phyloP scores from a whole-genome alignment of 1,140 invertebrate species.

The Heliconius nattereri region DNA sequence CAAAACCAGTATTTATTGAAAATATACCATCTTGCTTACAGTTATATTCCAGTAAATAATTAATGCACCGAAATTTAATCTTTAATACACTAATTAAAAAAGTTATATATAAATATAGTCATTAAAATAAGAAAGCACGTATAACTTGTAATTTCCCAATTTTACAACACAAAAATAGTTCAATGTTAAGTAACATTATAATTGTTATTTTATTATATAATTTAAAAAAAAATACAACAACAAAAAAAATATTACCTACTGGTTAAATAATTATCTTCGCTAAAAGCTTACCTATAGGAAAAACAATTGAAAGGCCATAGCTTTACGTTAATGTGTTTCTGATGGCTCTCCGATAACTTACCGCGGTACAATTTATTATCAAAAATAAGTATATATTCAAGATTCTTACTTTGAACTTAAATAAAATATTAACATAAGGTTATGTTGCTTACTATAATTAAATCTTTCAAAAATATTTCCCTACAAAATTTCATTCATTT shows the following conservation, averaged over 20 bases:
- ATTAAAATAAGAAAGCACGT: not conserved
- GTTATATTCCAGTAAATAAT: conserved; percentile 16
- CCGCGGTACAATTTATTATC: conserved; percentile 64
- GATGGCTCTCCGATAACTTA: conserved; percentile 73
- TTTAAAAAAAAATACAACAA: not conserved
- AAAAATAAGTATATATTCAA: conserved; percentile 24
- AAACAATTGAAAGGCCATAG: conserved; percentile 47
- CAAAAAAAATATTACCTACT: no score
- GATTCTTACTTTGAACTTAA: not conserved
- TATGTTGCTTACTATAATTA: no score
- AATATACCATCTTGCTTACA: conserved; percentile 5
- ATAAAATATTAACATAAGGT: not conserved
- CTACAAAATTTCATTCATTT: not conserved
- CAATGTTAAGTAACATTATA: not conserved
- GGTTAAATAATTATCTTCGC: conserved; percentile 19
- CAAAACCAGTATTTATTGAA: conserved; percentile 14
- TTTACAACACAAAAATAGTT: not conserved
- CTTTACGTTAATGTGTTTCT: conserved; percentile 75
- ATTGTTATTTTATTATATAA: no score
- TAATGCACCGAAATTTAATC: not conserved
- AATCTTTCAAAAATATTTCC: no score
- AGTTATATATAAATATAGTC: not conserved
- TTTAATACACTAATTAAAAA: not conserved
- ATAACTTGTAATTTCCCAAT: not conserved
- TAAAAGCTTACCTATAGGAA: conserved; percentile 18